These are phyloP conservation scores for Gonatopus flavifemur DNA, from an alignment of 1,140 invertebrate species.

Conservation along the genomic window DNA sequence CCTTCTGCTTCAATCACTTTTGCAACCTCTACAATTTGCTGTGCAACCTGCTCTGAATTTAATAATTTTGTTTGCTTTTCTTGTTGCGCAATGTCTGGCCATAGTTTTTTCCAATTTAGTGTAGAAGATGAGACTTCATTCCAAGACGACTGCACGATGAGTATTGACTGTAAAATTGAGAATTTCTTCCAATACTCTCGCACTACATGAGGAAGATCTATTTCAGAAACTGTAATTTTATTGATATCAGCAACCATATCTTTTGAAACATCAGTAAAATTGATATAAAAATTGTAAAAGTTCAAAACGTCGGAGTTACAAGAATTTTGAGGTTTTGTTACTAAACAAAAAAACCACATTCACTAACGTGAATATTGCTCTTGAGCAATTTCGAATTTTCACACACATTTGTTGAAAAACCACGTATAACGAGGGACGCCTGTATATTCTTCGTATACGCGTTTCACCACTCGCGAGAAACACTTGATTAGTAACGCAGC, in stretches of 20 bases:
- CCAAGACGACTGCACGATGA: conserved; percentile 22
- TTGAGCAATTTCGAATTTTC: no score
- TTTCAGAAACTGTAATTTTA: conserved; percentile 8
- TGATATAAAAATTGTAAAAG: no score
- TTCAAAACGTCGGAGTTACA: no score
- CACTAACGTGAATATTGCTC: no score
- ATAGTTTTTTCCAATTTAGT: conserved; percentile 29
- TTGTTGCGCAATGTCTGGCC: conserved; percentile 17
- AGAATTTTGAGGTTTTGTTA: no score
- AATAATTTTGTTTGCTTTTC: not conserved
- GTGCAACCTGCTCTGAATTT: conserved; percentile 17
- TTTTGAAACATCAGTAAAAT: conserved; percentile 15
- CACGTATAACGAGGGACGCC: no score
- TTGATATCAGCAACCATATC: conserved; percentile 25
- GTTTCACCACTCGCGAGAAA: no score
- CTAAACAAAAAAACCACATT: no score
- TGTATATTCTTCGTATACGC: no score
- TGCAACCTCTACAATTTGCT: conserved; percentile 2
- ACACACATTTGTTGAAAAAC: no score
- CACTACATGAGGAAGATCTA: conserved; percentile 3
- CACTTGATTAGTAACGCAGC: no score
- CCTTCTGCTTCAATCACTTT: conserved; percentile 16
- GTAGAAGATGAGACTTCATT: conserved; percentile 24
- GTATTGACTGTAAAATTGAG: conserved; percentile 25
- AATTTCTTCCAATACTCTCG: conserved; percentile 28